Conservation (phyloP, 2,888 invertebrate genomes). For the Julus scanicus region DNA sequence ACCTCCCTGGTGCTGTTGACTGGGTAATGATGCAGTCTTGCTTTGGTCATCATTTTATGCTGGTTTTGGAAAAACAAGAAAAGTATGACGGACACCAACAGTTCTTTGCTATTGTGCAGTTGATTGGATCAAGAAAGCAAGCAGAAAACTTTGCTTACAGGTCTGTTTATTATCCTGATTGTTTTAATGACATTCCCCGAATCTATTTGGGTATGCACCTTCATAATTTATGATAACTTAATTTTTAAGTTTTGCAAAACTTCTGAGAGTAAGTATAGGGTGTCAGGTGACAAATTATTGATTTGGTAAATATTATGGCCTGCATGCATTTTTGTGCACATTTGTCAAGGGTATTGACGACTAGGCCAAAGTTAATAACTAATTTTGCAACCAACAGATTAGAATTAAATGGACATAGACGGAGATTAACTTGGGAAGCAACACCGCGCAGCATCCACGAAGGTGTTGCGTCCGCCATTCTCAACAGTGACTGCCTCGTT, state of each 20-base stretch:
- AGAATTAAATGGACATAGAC: constrained; percentile 93
- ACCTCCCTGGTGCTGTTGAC: constrained; percentile 98
- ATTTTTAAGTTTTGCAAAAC: background rate
- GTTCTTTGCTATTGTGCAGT: constrained; percentile 98
- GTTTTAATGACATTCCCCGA: constrained; percentile 48
- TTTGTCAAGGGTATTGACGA: too few relatives aligned
- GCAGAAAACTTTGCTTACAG: constrained; percentile 98
- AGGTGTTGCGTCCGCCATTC: constrained; percentile 96
- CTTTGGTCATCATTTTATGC: constrained; percentile 99
- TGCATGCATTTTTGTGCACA: background rate
- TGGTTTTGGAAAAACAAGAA: constrained; percentile 98
- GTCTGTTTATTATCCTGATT: constrained; percentile 65
- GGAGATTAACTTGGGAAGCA: constrained; percentile 98
- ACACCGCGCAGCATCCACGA: constrained; percentile 99
- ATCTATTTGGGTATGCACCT: constrained; percentile 34
- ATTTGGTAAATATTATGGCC: background rate
- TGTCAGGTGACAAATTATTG: too few relatives aligned
- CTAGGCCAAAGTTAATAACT: background rate
- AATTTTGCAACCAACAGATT: constrained; percentile 72
- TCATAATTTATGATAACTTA: background rate
- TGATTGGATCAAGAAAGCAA: constrained; percentile 98
- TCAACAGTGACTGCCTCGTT: constrained; percentile 97
- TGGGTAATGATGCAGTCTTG: constrained; percentile 99
- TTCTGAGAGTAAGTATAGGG: too few relatives aligned
- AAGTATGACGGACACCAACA: constrained; percentile 97